Evolutionary conservation across 2,888 invertebrate genomes (phyloP).

Genomic region (Therioaphis trifolii): DNA sequence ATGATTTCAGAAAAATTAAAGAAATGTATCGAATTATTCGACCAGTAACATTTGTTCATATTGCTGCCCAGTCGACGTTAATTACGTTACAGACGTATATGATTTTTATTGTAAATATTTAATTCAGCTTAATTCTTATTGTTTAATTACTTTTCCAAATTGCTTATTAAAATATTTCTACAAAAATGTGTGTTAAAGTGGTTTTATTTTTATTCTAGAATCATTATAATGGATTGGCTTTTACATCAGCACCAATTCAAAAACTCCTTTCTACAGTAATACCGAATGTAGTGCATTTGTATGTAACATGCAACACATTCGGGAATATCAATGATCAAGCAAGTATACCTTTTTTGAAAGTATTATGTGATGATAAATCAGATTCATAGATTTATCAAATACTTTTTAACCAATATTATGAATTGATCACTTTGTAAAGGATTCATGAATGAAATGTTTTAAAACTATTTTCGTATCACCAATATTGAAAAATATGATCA

Average conservation of each 20-base stretch:
- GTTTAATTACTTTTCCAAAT: no score
- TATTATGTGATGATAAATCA: no score
- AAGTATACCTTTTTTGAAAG: neutral
- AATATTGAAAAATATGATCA: no score
- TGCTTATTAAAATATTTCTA: neutral
- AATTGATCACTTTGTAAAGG: no score
- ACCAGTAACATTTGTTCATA: neutral
- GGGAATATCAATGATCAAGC: neutral
- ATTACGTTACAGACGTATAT: neutral
- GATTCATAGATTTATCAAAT: no score
- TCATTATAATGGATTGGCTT: neutral
- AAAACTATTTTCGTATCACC: no score
- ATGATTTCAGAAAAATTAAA: slow-evolving; percentile 11
- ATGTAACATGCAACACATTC: neutral
- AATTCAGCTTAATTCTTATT: no score
- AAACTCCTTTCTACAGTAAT: neutral
- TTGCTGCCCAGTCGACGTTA: neutral
- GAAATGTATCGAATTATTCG: neutral
- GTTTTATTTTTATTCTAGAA: no score
- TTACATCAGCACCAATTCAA: neutral
- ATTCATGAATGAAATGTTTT: no score
- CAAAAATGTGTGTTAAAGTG: no score
- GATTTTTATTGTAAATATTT: neutral
- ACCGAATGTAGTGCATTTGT: neutral
- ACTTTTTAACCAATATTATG: no score